Evolutionary conservation across 1,140 invertebrate species (phyloP).

Genomic region (Macrocentrus cingulum): DNA sequence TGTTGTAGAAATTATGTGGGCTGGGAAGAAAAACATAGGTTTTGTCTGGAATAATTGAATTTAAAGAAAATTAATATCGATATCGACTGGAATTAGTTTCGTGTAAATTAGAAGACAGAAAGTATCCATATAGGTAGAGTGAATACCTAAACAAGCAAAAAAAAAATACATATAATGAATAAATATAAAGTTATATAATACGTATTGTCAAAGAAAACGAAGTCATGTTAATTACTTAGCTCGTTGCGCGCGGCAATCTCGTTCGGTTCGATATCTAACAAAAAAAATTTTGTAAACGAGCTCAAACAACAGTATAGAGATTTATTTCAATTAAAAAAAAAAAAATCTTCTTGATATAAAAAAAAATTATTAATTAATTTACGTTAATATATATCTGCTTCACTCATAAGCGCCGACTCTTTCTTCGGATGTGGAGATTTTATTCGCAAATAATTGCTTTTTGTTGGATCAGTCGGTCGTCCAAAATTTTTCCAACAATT

Average conservation of each 20-base stretch:
- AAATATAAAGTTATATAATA: conserved; percentile 28
- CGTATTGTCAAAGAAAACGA: conserved; percentile 27
- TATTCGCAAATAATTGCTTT: not conserved
- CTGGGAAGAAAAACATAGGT: not conserved
- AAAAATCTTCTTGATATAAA: not conserved
- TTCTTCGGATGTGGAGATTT: not conserved
- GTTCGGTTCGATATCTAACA: conserved; percentile 6
- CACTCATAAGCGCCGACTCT: conserved; percentile 24
- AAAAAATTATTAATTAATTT: conserved; percentile 9
- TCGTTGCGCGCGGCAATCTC: conserved; percentile 25
- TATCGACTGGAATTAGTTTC: conserved; percentile 33
- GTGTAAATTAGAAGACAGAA: conserved; percentile 55
- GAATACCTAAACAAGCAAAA: conserved; percentile 28
- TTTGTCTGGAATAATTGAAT: not conserved
- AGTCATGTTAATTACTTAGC: conserved; percentile 26
- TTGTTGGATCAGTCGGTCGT: not conserved
- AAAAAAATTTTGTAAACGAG: not conserved
- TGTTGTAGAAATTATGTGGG: not conserved
- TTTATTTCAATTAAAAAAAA: conserved; percentile 1
- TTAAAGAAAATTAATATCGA: conserved; percentile 7
- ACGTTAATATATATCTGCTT: conserved; percentile 7
- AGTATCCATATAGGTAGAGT: conserved; percentile 43
- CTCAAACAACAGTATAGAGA: not conserved
- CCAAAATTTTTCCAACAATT: not conserved
- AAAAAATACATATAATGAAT: conserved; percentile 22